Percentiles rank a stretch among this genome's conserved stretches.
These are phyloP conservation scores for Hipparchia semele DNA, from an alignment of 2,888 invertebrate genomes.

Conservation along the genomic window DNA sequence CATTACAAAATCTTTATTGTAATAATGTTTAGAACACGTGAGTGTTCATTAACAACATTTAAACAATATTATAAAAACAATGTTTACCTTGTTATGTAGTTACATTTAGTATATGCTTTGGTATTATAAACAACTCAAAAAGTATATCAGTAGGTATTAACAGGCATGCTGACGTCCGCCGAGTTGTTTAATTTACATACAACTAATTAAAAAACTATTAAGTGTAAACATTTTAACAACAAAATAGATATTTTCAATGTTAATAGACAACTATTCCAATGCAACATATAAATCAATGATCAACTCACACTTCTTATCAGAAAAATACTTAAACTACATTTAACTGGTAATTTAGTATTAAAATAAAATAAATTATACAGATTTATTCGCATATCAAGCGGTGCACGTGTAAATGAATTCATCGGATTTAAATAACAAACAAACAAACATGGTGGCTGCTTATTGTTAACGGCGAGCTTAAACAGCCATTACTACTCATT, in stretches of 20 bases:
- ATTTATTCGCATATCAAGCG: slow-evolving; percentile 24
- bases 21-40: too few relatives aligned
- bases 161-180: neutral
- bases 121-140: neutral
- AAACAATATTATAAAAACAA: too few relatives aligned
- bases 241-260: neutral
- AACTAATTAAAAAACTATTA: neutral
- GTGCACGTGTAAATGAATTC: slow-evolving; percentile 25
- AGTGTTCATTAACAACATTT: too few relatives aligned
- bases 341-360: slow-evolving; percentile 10
- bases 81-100: too few relatives aligned
- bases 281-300: slow-evolving; percentile 6
- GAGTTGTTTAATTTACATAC: neutral
- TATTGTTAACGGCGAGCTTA: neutral
- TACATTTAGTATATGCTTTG: too few relatives aligned
- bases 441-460: slow-evolving; percentile 18
- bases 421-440: slow-evolving; percentile 20
- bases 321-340: slow-evolving; percentile 14
- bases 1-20: too few relatives aligned
- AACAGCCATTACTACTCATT: neutral
- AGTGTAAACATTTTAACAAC: neutral
- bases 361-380: slow-evolving; percentile 27
- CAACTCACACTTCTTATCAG: slow-evolving; percentile 21
- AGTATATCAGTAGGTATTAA: neutral
- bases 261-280: slow-evolving; percentile 3